Conservation (phyloP, 2,797 vertebrate species). For the Crocodylus rhombifer region DNA sequence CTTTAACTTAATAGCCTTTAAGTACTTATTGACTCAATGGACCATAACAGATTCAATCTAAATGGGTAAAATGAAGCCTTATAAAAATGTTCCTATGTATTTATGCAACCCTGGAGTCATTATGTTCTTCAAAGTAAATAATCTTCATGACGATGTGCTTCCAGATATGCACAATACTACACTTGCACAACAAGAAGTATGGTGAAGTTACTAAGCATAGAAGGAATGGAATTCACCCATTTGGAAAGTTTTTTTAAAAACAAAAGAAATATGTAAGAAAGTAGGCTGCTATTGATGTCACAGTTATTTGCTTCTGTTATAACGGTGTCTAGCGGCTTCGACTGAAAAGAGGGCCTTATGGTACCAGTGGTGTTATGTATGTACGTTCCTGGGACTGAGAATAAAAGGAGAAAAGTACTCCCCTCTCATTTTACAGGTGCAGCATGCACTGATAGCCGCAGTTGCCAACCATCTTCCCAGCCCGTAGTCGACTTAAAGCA, state of each 20-base stretch:
- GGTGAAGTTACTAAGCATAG: background rate
- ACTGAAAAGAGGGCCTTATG: background rate
- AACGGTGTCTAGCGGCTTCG: background rate
- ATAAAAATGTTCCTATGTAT: background rate
- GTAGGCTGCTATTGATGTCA: too few relatives aligned
- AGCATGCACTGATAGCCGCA: background rate
- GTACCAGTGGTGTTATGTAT: too few relatives aligned
- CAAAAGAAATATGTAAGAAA: background rate
- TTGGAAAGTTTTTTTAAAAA: background rate
- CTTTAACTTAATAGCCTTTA: background rate
- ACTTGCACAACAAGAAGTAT: background rate
- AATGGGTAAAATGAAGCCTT: background rate
- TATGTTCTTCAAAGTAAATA: background rate
- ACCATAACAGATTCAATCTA: rapidly evolving
- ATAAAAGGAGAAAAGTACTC: background rate
- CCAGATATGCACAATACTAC: background rate
- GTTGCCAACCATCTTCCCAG: background rate
- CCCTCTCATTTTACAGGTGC: background rate
- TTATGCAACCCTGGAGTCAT: background rate
- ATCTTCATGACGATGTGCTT: background rate
- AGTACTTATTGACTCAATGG: background rate
- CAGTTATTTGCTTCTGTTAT: background rate
- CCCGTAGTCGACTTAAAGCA: background rate
- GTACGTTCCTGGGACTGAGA: background rate
- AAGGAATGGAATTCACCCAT: background rate